Base-by-base conservation (phyloP, 2,797 vertebrate species). In the Furcifer pardalis region DNA sequence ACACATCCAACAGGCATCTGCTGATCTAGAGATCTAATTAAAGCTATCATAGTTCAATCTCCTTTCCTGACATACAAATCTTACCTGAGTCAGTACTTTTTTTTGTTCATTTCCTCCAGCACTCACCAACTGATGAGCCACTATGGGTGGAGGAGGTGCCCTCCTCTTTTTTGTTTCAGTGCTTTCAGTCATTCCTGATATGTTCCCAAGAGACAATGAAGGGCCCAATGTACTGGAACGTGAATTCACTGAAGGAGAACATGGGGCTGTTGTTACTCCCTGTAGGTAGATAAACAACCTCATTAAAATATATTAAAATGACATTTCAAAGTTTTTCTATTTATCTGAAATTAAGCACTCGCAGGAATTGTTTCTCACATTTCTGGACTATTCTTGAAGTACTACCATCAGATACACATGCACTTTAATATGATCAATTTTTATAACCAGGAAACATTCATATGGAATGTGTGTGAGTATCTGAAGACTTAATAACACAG, bases 141-240 rank as follows among this genome's bases (percentile, higher is more conserved):
- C n/a, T 1, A 78, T 74, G 0, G 97, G 97, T 2, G 97, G 97
- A 65, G 94, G 96, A 7, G 98, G 98, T 9, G 98, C 98, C 69
- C 97, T 97, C 44, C 97, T 96, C 90, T 99, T 99, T 88, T 99
- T 99, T 79, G 95, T 91, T 81, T 98, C 96, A n/a, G 94, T 91
- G 68, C 96, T 97, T 81, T 96, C 94, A 0, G 95, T 94, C 89
- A 96, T 92, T 87, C 95, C 97, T 2, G 96, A 95, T 94, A 98
- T 94, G 93, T 96, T 98, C 91, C 96, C 96, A 81, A 97, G 96
- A 0, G 98, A 99, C 79, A 97, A 95, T 32, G 98, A 98, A 40
- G 98, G 96, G 42, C 97, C 97, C 92, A 98, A 89, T 25, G 92
- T 96, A 91, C 90, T 75, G 63, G 97, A 96, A 40, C 95, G 95